Conservation (phyloP, 2,888 invertebrate species). For the Chromoteleia sp. region DNA sequence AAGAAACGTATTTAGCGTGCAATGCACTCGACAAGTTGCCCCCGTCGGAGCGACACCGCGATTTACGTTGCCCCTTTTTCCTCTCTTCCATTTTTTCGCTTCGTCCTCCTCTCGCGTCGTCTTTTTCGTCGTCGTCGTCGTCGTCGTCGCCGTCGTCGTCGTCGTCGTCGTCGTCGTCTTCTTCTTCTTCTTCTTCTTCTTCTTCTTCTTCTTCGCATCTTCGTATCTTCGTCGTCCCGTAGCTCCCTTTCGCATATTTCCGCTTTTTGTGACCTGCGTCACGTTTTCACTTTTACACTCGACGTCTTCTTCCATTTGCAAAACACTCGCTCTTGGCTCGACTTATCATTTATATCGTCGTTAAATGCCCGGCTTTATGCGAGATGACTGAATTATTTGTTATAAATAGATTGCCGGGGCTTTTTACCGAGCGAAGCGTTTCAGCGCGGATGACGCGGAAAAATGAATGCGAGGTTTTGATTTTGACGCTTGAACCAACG, state of each 20-base stretch:
- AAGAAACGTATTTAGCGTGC: conserved; percentile 67
- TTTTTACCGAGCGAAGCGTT: conserved; percentile 1
- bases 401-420: conserved; percentile 37
- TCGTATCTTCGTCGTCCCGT: conserved; percentile 13
- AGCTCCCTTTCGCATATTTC: conserved; percentile 26
- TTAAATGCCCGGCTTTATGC: conserved; percentile 40
- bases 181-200: too few species aligned
- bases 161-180: too few species aligned
- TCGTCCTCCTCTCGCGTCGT: conserved; percentile 27
- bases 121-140: conserved; percentile 17
- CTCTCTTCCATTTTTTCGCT: conserved; percentile 1
- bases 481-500: conserved; percentile 6
- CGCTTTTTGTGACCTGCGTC: conserved; percentile 50
- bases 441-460: conserved; percentile 1
- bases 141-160: too few species aligned
- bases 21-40: conserved; percentile 50
- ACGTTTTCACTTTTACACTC: conserved; percentile 62
- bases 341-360: conserved; percentile 38
- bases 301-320: conserved; percentile 44
- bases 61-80: conserved; percentile 32
- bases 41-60: conserved; percentile 32
- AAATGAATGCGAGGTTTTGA: conserved; percentile 5
- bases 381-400: conserved; percentile 43
- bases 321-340: conserved; percentile 26
- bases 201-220: conserved; percentile 31